Evolutionary conservation across 1,140 invertebrate species (phyloP), one percentile per base, ranked within the genome.

Genomic region (Dreissena rostriformis): DNA sequence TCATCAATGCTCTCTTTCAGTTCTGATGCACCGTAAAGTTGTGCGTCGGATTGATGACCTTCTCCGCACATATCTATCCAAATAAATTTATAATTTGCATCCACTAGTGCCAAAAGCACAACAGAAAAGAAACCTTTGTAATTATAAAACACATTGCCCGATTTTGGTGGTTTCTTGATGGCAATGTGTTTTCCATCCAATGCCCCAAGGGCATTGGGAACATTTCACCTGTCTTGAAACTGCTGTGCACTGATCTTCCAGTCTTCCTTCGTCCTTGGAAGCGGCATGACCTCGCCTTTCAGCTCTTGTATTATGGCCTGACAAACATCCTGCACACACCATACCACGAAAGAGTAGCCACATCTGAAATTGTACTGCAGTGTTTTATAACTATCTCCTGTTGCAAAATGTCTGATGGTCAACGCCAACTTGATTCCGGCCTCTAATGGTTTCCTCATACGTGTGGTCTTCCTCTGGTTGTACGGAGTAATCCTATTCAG

Each of bases 371-470:
- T n/a, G n/a, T n/a, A 22, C 10, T 52, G 71, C 39, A 84, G 29
- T 24, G 52, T 28, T 39, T 22, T 11, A 74, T 80, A 84, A 28
- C 29, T 84, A 39, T 66, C 39, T 57, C 84, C 84, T 49, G 77
- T 73, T 22, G 84, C 84, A 55, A 82, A 57, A 49, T 65, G 57
- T 51, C 78, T 28, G 11, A 85, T 22, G 76, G 95, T 19, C 12
- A 57, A 19, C 53, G 53, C 53, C 53, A 57, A 57, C 53, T 57
- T 12, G 12, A 57, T 14, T 57, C 53, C 53, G 19, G 53, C 12
- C 12, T 19, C 12, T 14, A 57, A 14, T 57, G 53, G 53, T 57
- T 57, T 19, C 12, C 53, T 12, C 12, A 57, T 14, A 14, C 53
- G 12, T 12, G 53, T 57, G 12, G 12, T 57, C 19, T 57, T 12